Percentiles rank a stretch among this genome's conserved stretches.
Conservation (phyloP, 1,140 invertebrate genomes). For the Physella acuta region DNA sequence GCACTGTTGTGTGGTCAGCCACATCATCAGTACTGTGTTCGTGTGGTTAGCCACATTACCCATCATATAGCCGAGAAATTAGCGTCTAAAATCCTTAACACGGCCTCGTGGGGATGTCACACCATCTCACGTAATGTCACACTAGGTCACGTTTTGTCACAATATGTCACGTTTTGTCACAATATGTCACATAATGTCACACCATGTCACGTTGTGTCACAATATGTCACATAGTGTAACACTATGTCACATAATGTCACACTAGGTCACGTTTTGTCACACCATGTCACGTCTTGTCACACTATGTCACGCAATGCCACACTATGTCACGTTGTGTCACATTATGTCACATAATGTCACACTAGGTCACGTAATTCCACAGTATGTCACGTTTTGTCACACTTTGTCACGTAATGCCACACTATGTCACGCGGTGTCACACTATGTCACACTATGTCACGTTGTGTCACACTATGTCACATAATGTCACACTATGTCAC, state of each 20-base stretch:
- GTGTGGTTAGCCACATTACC: no score
- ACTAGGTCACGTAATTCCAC: background rate
- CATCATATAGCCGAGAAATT: no score
- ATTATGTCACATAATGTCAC: background rate
- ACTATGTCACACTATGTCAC: no score
- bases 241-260: background rate
- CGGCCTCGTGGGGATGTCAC: background rate
- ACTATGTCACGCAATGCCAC: background rate
- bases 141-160: background rate
- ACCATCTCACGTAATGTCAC: background rate
- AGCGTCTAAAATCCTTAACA: no score
- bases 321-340: background rate
- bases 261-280: background rate
- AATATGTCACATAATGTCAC: background rate
- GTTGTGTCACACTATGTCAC: no score
- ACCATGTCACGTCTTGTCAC: background rate
- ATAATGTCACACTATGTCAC: no score
- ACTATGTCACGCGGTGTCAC: no score
- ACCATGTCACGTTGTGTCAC: background rate
- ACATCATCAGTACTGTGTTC: no score
- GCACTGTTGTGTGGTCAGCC: no score
- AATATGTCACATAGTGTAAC: constrained; percentile 1
- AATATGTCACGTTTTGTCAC: background rate
- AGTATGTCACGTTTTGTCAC: background rate
- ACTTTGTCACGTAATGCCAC: no score